These are phyloP conservation scores for Mobula birostris DNA, from an alignment of 2,113 vertebrate species.

Conservation along the genomic window DNA sequence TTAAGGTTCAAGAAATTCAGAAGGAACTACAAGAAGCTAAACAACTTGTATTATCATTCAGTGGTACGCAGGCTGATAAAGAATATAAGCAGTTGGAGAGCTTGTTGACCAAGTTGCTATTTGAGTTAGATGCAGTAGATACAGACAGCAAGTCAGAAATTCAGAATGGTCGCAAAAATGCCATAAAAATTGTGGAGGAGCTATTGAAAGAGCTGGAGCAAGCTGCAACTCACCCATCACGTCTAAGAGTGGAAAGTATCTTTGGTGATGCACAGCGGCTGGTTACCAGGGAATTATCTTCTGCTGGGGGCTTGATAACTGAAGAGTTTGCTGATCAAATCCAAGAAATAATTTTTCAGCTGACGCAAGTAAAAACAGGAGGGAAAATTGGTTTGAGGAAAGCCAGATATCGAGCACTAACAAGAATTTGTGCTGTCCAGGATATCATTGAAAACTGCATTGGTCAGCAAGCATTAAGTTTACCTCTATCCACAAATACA, in stretches of 20 bases:
- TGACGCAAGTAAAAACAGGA: constrained; percentile 88
- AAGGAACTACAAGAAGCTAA: constrained; percentile 76
- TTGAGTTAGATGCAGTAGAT: constrained; percentile 90
- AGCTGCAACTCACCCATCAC: constrained; percentile 78
- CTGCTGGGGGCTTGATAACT: constrained; percentile 58
- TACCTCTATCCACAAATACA: constrained; percentile 78
- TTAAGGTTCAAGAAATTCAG: constrained; percentile 80
- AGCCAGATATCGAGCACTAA: constrained; percentile 80
- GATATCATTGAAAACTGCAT: constrained; percentile 77
- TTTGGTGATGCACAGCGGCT: constrained; percentile 72
- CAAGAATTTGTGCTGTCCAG: constrained; percentile 80
- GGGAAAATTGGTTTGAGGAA: constrained; percentile 80
- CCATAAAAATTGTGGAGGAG: constrained; percentile 78
- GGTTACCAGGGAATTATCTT: constrained; percentile 70
- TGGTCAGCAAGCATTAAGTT: constrained; percentile 68
- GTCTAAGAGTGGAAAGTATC: constrained; percentile 75
- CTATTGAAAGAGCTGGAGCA: constrained; percentile 86
- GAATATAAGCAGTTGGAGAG: constrained; percentile 84
- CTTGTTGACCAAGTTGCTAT: constrained; percentile 72
- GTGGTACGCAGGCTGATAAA: constrained; percentile 75
- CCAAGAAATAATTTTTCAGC: constrained; percentile 76
- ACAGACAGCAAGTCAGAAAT: constrained; percentile 79
- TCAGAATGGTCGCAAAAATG: constrained; percentile 78
- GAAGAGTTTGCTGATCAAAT: constrained; percentile 83
- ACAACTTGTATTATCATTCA: constrained; percentile 78